Base-by-base conservation (phyloP, 1,140 invertebrate species). In the Watersipora subatra region DNA sequence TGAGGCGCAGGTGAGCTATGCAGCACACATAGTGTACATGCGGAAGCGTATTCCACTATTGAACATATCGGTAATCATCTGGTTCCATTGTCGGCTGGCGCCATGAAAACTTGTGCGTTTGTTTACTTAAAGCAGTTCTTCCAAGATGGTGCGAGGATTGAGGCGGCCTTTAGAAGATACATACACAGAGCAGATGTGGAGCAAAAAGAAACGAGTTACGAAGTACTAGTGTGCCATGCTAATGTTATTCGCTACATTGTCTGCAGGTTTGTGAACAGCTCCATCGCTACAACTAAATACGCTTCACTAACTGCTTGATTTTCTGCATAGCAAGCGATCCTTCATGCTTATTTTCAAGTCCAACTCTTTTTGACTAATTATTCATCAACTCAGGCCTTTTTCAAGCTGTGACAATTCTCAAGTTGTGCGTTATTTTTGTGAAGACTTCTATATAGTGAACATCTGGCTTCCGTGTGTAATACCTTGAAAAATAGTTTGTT, bases 201-300 rank as follows among this genome's bases (percentile, higher is more conserved):
- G 2, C 92, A 99, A 80, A 83, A 86, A 59, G 81, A 87, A 65
- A 92, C 97, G 76, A 86, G 86, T 2, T 94, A 91, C 77, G 96
- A 96, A 59, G 76, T 99, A 28, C 82, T 98, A 57, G 93, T 99
- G 2, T 98, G 94, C 69, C 96, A 99, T 82, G 94, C 91, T 17
- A 99, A 99, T 82, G 94, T 99, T 15, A 99, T 99, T 71, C 82
- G 96, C 66, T 99, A 96, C 81, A 96, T 98, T 81, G 87, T 96
- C 20, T 98, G 94, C 83, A 86, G 91, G 91, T 93, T 78, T 69
- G 68, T 34, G n/a, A 46, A 46, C 34, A n/a, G n/a, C n/a, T n/a
- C n/a, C n/a, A n/a, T n/a, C n/a, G 56, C 2, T 15, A n/a, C 12
- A 19, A n/a, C 19, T 66, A 24, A 12, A 26, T 26, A 19, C 15